Percentiles rank a stretch among this genome's conserved stretches.
Conservation (phyloP, 2,797 vertebrate species). For the Acipenser transmontanus region DNA sequence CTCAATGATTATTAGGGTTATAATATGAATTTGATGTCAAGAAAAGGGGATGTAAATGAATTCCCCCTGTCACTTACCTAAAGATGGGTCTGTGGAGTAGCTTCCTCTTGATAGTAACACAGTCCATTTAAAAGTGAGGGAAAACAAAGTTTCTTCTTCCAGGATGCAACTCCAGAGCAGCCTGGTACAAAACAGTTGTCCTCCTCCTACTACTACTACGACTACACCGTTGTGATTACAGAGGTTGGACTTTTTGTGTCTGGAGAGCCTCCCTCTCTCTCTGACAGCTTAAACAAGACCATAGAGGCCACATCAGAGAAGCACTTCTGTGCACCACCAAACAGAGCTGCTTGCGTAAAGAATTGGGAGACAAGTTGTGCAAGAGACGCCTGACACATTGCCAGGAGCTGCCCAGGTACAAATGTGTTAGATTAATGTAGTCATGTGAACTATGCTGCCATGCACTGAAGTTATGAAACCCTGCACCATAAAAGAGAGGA, state of each 20-base stretch:
- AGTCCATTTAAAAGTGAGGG: slow-evolving; percentile 71
- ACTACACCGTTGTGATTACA: slow-evolving; percentile 48
- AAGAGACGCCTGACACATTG: slow-evolving; percentile 45
- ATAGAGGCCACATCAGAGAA: slow-evolving; percentile 71
- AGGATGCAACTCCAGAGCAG: slow-evolving; percentile 48
- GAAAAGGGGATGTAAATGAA: too few relatives aligned
- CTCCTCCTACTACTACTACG: slow-evolving; percentile 47
- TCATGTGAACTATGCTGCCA: slow-evolving; percentile 44
- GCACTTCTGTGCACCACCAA: slow-evolving; percentile 49
- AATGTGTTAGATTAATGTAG: slow-evolving; percentile 47
- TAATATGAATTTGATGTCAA: too few relatives aligned
- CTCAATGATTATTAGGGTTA: too few relatives aligned
- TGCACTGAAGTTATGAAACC: slow-evolving; percentile 48
- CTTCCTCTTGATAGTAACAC: slow-evolving; percentile 80
- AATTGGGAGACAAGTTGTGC: slow-evolving; percentile 41
- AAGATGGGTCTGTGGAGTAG: slow-evolving; percentile 83
- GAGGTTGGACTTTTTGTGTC: slow-evolving; percentile 55
- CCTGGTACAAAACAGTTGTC: slow-evolving; percentile 48
- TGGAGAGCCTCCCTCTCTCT: slow-evolving; percentile 54
- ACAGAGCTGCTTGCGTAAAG: slow-evolving; percentile 48
- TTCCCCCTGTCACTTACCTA: slow-evolving; percentile 61
- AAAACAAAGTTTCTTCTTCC: slow-evolving; percentile 43
- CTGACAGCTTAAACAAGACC: slow-evolving; percentile 68
- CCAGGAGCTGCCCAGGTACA: slow-evolving; percentile 52
- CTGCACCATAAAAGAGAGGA: slow-evolving; percentile 26